These are phyloP conservation scores for Myoxocephalus aenaeus DNA, from an alignment of 2,797 vertebrate species.

Conservation along the genomic window DNA sequence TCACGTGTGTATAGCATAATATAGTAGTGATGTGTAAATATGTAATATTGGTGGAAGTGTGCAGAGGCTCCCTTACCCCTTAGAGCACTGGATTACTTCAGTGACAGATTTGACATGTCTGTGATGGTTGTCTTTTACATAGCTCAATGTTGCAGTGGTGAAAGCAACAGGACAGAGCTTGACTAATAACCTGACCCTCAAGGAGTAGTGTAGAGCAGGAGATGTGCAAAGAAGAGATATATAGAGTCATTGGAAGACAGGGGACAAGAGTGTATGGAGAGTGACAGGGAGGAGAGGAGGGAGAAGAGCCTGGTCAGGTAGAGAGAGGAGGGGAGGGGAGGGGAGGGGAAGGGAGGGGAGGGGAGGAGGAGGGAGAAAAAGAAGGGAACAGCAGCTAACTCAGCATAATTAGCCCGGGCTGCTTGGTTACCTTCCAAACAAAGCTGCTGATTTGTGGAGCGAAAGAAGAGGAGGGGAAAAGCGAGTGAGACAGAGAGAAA, in stretches of 20 bases:
- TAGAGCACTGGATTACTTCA: slow-evolving; percentile 14
- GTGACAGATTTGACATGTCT: background rate
- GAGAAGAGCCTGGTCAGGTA: slow-evolving; percentile 68
- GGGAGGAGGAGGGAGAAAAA: slow-evolving; percentile 42
- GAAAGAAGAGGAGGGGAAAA: slow-evolving; percentile 77
- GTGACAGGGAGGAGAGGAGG: slow-evolving; percentile 33
- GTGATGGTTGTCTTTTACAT: slow-evolving; percentile 31
- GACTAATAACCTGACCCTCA: slow-evolving; percentile 64
- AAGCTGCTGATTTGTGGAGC: slow-evolving; percentile 85
- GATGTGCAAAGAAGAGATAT: slow-evolving; percentile 54
- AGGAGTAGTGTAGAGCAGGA: slow-evolving; percentile 71
- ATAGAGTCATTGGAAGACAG: slow-evolving; percentile 41
- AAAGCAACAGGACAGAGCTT: slow-evolving; percentile 58
- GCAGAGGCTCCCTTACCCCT: background rate
- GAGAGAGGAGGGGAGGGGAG: slow-evolving; percentile 47
- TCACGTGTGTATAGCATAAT: background rate
- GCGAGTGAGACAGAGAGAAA: slow-evolving; percentile 55
- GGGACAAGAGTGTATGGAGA: slow-evolving; percentile 45
- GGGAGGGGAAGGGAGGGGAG: slow-evolving; percentile 32
- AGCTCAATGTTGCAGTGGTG: slow-evolving; percentile 39
- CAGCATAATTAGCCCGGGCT: slow-evolving; percentile 84
- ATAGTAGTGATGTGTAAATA: slow-evolving; percentile 1
- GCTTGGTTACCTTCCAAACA: slow-evolving; percentile 90
- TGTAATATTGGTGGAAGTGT: background rate
- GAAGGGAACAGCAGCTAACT: slow-evolving; percentile 71